Conservation (phyloP, 2,113 vertebrate genomes). For the Harpagus bidentatus region DNA sequence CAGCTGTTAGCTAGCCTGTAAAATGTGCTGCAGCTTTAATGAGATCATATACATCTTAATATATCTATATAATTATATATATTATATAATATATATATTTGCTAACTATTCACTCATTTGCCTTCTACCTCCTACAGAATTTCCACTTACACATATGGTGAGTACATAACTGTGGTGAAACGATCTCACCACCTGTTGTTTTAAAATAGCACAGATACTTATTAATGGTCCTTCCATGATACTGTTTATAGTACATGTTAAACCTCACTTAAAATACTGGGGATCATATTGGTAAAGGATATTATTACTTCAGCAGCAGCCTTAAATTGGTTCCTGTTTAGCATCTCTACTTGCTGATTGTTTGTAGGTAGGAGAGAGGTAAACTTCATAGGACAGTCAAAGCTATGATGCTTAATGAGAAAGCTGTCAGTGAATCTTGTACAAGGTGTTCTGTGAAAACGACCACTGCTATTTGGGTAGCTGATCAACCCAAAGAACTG, state of each 20-base stretch:
- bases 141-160: constrained; percentile 58
- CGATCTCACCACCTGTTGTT: constrained; percentile 63
- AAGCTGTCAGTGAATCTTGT: background rate
- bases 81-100: constrained; percentile 55
- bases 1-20: background rate
- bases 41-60: constrained; percentile 35
- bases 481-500: background rate
- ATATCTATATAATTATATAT: constrained; percentile 33
- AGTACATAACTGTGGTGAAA: constrained; percentile 53
- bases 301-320: constrained; percentile 34
- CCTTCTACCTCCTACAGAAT: constrained; percentile 54
- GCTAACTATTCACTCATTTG: constrained; percentile 55
- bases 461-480: background rate
- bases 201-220: constrained; percentile 59
- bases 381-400: background rate
- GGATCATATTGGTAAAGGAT: constrained; percentile 48
- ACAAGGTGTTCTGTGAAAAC: background rate
- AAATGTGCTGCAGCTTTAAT: constrained; percentile 53
- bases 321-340: background rate
- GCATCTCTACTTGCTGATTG: background rate
- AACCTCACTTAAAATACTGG: constrained; percentile 57
- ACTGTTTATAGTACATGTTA: constrained; percentile 55
- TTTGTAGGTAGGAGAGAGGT: background rate
- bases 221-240: constrained; percentile 57
- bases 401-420: background rate